A percentile compares a stretch with the other conserved stretches of the same genome.
Evolutionary conservation across 2,113 vertebrate genomes (phyloP).

Genomic region (Speoplatyrhinus poulsoni): DNA sequence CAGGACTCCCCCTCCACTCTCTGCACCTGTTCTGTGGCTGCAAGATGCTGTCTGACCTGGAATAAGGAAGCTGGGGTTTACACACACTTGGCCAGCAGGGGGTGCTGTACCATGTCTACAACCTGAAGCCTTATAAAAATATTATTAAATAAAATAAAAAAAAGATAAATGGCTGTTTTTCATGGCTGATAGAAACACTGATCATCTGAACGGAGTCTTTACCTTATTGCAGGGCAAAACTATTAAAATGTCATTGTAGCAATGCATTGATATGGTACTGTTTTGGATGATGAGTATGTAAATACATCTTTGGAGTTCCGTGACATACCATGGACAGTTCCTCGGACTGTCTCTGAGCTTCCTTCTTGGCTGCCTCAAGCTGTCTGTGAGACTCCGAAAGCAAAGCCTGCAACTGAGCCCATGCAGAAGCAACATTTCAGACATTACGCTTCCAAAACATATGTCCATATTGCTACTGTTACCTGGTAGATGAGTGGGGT

Average conservation of each 20-base stretch:
- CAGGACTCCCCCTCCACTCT: constrained; percentile 28
- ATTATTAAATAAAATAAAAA: no score
- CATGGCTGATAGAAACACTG: no score
- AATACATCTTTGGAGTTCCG: background rate
- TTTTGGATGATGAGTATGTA: background rate
- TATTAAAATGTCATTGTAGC: no score
- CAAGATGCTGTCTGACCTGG: constrained; percentile 81
- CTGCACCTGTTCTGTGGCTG: constrained; percentile 68
- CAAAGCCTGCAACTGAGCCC: constrained; percentile 76
- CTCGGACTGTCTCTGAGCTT: constrained; percentile 80
- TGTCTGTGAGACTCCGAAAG: constrained; percentile 80
- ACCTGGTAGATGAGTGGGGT: no score
- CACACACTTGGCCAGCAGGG: no score
- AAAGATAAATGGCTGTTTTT: no score
- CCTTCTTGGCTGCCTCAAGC: constrained; percentile 75
- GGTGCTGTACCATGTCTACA: no score
- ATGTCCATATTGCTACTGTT: background rate
- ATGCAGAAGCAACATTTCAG: background rate
- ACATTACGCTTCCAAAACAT: background rate
- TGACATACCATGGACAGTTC: constrained; percentile 81
- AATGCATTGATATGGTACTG: no score
- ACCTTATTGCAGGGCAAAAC: no score
- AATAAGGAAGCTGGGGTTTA: constrained; percentile 41
- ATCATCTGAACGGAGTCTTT: no score
- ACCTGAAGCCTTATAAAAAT: no score